Conservation (phyloP, 1,140 invertebrate species). For the Heliconius hewitsoni region DNA sequence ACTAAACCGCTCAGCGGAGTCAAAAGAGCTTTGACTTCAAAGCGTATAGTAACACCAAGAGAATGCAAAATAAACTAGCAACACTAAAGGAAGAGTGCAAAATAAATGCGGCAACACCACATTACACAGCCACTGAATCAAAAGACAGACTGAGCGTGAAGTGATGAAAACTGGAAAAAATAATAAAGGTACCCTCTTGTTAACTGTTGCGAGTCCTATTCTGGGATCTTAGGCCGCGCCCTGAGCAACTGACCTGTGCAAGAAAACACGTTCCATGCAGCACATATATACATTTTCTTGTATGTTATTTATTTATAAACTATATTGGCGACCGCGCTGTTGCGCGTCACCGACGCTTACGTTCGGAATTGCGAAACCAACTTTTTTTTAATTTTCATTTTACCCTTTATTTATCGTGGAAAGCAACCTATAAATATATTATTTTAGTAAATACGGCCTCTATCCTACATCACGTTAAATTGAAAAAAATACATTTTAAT, state of each 20-base stretch:
- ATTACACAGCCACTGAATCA: constrained; percentile 79
- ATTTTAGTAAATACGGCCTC: neutral
- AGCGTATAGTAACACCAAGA: constrained; percentile 71
- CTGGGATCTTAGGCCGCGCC: constrained; percentile 56
- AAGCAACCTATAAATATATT: neutral
- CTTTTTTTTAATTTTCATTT: neutral
- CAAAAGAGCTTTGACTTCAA: constrained; percentile 79
- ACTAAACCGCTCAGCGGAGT: constrained; percentile 57
- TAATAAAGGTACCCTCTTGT: constrained; percentile 60
- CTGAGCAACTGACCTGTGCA: constrained; percentile 25
- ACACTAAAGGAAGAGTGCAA: constrained; percentile 71
- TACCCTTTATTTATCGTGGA: too few species aligned
- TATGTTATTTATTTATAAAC: constrained; percentile 9
- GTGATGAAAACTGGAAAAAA: constrained; percentile 78
- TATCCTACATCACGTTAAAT: neutral
- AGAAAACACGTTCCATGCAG: constrained; percentile 2
- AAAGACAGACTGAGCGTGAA: constrained; percentile 76
- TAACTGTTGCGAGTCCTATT: constrained; percentile 65
- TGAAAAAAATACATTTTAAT: too few species aligned
- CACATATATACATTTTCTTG: constrained; percentile 1
- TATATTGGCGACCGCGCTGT: neutral
- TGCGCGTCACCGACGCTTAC: neutral
- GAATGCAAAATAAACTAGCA: constrained; percentile 76
- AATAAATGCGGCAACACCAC: constrained; percentile 76
- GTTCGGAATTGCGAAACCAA: neutral